Evolutionary conservation across 2,888 invertebrate species (phyloP), one percentile per base, ranked within the genome.

Genomic region (Oscheius myriophilus): DNA sequence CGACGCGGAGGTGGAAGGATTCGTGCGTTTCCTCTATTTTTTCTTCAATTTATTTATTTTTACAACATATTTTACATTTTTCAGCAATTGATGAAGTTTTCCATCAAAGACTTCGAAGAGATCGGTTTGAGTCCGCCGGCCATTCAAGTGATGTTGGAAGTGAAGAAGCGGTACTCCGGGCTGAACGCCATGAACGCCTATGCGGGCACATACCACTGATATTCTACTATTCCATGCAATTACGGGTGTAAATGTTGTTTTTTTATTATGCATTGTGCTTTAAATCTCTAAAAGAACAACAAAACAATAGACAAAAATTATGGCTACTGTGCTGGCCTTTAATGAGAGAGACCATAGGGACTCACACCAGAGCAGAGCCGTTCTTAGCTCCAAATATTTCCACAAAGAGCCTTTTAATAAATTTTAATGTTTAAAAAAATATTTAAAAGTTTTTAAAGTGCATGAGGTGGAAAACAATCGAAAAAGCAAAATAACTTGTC

Each of bases 41-140:
- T 33, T 33, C 33, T 33, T 33, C 9, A 9, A 33, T 33, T 39
- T 55, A 26, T 33, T 55, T 16, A 39, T 14, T 55, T 16, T 42
- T n/a, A 16, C 39, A 41, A 57, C 14, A 57, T 1, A 25, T 12
- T 1, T n/a, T 12, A 25, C 6, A n/a, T 7, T 14, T 53, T 63
- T 63, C 39, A 58, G 26, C 65, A 65, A 49, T 16, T 70, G 14
- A 45, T 46, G 11, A n/a, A 18, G 11, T 70, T 70, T 39, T 25
- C 65, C 1, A 65, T 65, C 14, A 33, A 39, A 16, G 51, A 70
- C n/a, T 70, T 70, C 52, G n/a, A 21, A 25, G 53, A 70, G 55
- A 54, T 70, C 39, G 65, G 61, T 11, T 54, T 70, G 6, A 53
- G 41, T 12, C 26, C 25, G 23, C n/a, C 21, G 1, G 59, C 46